Base-by-base conservation (phyloP, 2,888 invertebrate species). In the Poecilobothrus nobilitatus region DNA sequence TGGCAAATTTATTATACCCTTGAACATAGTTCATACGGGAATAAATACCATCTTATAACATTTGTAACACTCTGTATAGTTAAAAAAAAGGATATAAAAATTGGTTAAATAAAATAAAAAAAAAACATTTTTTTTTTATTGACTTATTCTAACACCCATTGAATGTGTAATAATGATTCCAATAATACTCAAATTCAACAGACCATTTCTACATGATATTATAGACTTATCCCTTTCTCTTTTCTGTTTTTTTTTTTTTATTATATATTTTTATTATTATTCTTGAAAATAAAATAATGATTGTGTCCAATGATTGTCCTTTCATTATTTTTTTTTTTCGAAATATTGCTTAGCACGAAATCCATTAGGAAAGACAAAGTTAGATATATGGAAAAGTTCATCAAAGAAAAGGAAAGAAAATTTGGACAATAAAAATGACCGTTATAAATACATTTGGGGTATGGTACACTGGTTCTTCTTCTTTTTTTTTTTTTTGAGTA, bases 161-260 rank as follows among this genome's bases (percentile, higher is more conserved):
- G 53, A 53, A 27, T 27, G 53, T 53, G 18, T 53, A 53, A 53
- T 53, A 53, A 53, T 53, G 53, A 53, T 53, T 53, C 53, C 18
- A 53, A 53, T 53, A 53, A 53, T 53, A 53, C 53, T 53, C 53
- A 53, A 53, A 15, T 53, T 53, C 53, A 53, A 53, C 53, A 53
- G 53, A 53, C 53, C 53, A 53, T 53, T 53, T 53, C 53, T 53
- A 53, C 53, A 53, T 53, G 53, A 53, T 53, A 53, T 53, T 53
- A 18, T n/a, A 18, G 15, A 15, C 12, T 53, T 53, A 53, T 53
- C 53, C 53, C 53, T 53, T 53, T 53, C 15, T n/a, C 15, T 53
- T 37, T 37, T 53, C 9, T 18, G 15, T 10, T 18, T 12, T 53
- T 53, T 12, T 53, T 53, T 12, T 53, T 53, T 53, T 53, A 12